Conservation (phyloP, 64 coral and sea anemone species). For the Pocillopora verrucosa region DNA sequence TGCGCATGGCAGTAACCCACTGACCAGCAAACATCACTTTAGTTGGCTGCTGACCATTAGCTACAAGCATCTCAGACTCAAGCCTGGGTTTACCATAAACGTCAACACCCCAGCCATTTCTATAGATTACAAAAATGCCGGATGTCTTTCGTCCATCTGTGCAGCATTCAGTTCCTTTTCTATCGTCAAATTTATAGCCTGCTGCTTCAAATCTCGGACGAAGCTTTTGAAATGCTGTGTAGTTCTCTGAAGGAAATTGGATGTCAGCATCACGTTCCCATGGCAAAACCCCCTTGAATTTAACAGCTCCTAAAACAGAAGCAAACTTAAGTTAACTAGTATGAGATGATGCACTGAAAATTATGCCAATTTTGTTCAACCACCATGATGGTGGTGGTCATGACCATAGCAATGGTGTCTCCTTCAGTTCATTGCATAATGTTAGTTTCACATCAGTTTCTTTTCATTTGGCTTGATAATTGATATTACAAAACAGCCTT, state of each 20-base stretch:
- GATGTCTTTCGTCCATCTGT: slow-evolving; percentile 75
- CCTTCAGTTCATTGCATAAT: too few relatives aligned
- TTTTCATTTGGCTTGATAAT: too few relatives aligned
- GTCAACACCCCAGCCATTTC: slow-evolving; percentile 73
- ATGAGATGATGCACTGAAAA: too few relatives aligned
- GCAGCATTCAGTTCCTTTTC: slow-evolving; percentile 76
- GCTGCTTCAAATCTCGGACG: slow-evolving; percentile 54
- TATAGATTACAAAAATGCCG: slow-evolving; percentile 61
- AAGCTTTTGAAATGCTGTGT: slow-evolving; percentile 85
- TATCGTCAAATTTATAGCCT: slow-evolving; percentile 55
- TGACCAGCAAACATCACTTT: slow-evolving; percentile 86
- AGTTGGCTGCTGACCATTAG: slow-evolving; percentile 81
- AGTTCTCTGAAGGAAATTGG: slow-evolving; percentile 86
- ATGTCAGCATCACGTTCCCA: slow-evolving; percentile 98
- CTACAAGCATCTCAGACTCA: slow-evolving; percentile 84
- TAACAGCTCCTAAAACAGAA: slow-evolving; percentile 75
- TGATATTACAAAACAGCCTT: too few relatives aligned
- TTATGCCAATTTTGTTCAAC: too few relatives aligned
- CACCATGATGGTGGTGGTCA: too few relatives aligned
- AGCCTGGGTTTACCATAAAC: slow-evolving; percentile 87
- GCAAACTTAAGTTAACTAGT: background rate
- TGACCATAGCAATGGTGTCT: too few relatives aligned
- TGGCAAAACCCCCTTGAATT: slow-evolving; percentile 87
- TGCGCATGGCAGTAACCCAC: slow-evolving; percentile 89
- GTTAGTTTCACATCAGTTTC: too few relatives aligned